A percentile compares a stretch with the other conserved stretches of the same genome.
Evolutionary conservation across 2,113 vertebrate species (phyloP).

Genomic region (Tachuris rubrigastra): DNA sequence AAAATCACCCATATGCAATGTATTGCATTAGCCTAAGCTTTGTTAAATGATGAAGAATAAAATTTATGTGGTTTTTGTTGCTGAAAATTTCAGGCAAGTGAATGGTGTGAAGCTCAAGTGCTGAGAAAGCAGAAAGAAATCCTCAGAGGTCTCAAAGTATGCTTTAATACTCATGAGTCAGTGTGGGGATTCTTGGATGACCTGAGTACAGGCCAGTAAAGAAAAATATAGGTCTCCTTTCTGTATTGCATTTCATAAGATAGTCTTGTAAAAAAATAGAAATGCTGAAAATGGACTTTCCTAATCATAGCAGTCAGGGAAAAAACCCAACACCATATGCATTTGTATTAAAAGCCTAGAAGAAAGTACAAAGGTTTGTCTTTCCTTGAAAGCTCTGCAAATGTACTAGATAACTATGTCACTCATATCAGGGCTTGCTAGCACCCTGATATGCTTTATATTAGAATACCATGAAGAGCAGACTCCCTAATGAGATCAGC

Average conservation of each 20-base stretch:
- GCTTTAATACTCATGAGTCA: neutral
- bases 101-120: neutral
- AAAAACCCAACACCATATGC: neutral
- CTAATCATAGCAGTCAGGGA: neutral
- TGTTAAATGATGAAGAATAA: neutral
- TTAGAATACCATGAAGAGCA: neutral
- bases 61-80: neutral
- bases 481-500: neutral
- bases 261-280: neutral
- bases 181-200: neutral
- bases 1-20: neutral
- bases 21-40: neutral
- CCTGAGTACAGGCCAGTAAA: neutral
- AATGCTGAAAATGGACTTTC: neutral
- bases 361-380: neutral
- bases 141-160: neutral
- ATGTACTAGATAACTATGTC: neutral
- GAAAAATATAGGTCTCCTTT: neutral
- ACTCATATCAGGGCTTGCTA: neutral
- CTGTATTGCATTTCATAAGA: neutral
- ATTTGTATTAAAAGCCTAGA: neutral
- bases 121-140: constrained; percentile 28
- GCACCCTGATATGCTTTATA: neutral
- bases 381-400: neutral
- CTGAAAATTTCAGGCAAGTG: neutral